phyloP scores from a whole-genome alignment of 2,888 invertebrate species.

The Junonia oenone region DNA sequence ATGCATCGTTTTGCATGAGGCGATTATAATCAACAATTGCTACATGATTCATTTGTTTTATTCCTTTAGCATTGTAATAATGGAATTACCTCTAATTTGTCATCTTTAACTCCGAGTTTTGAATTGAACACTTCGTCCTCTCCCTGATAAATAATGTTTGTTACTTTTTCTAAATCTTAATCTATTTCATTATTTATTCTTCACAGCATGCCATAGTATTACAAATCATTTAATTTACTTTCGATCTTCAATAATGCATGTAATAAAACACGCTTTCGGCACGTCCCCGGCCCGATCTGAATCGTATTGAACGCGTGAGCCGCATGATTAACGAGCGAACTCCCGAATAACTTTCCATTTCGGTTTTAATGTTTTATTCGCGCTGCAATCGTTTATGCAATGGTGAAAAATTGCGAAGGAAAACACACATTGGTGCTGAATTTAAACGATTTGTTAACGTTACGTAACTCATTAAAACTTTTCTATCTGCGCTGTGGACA shows the following conservation, averaged over 20 bases:
- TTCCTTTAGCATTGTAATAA: too few species aligned
- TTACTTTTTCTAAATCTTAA: background rate
- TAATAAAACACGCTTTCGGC: conserved; percentile 28
- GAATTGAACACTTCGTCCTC: too few species aligned
- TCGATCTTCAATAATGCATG: conserved; percentile 34
- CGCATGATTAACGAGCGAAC: conserved; percentile 42
- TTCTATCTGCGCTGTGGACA: background rate
- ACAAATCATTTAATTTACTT: conserved; percentile 24
- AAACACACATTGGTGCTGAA: conserved; percentile 13
- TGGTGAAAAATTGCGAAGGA: conserved; percentile 30
- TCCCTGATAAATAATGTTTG: too few species aligned
- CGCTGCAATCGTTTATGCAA: conserved; percentile 42
- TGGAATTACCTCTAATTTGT: too few species aligned
- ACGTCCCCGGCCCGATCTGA: conserved; percentile 39
- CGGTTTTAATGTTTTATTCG: conserved; percentile 45
- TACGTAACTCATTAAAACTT: background rate
- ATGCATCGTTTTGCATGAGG: too few species aligned
- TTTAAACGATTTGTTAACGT: background rate
- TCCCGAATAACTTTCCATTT: conserved; percentile 61
- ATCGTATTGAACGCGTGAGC: conserved; percentile 37
- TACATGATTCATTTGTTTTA: too few species aligned
- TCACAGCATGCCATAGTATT: background rate
- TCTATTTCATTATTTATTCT: background rate
- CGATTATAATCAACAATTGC: too few species aligned
- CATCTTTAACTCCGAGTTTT: too few species aligned